phyloP scores from a whole-genome alignment of 2,113 vertebrate species.

The Solenodon paradoxus region DNA sequence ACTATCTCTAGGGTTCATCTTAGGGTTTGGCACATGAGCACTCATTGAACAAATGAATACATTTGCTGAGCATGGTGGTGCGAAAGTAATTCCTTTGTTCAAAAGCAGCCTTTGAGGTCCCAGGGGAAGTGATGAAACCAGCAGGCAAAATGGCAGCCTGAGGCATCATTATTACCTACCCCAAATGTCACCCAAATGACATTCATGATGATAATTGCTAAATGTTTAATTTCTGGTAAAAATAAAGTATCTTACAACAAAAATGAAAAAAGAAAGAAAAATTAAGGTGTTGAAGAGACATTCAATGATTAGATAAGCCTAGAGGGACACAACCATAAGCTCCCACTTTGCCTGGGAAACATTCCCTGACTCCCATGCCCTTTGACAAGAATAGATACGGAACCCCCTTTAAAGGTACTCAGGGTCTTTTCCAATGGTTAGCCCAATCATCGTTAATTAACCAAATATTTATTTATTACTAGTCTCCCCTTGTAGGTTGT shows the following conservation, averaged over 20 bases:
- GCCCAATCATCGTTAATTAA: not conserved
- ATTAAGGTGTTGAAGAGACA: too few species aligned
- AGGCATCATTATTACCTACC: not conserved
- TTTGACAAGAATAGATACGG: not conserved
- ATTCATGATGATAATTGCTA: not conserved
- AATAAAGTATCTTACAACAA: not conserved
- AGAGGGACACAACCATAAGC: not conserved
- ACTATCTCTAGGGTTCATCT: not conserved
- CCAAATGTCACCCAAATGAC: not conserved
- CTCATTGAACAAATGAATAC: not conserved
- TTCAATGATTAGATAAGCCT: not conserved
- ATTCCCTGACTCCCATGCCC: not conserved
- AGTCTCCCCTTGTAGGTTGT: not conserved
- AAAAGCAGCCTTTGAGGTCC: not conserved
- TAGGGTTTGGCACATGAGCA: not conserved
- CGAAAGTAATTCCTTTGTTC: not conserved
- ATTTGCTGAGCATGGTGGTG: not conserved
- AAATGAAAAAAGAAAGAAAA: too few species aligned
- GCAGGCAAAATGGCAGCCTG: not conserved
- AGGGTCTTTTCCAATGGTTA: not conserved
- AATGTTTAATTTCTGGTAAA: constrained; percentile 10
- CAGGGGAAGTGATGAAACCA: not conserved
- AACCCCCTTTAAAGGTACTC: not conserved
- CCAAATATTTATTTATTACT: not conserved
- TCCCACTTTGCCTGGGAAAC: not conserved